Conservation (phyloP, 2,797 vertebrate species). For the Harpagifer antarcticus region DNA sequence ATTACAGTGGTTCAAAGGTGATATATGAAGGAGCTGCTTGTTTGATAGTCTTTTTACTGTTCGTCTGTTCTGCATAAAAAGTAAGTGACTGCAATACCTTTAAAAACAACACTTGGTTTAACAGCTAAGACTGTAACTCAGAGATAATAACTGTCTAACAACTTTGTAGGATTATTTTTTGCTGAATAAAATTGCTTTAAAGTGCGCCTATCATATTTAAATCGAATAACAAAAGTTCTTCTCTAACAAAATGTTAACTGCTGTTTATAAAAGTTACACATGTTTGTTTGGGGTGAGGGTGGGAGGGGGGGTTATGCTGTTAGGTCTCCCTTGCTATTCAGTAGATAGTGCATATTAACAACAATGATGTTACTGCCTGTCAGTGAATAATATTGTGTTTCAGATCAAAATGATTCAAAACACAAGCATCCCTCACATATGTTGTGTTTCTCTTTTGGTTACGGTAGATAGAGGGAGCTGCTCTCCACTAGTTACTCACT, state of each 20-base stretch:
- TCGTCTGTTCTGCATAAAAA: constrained; percentile 3
- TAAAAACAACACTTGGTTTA: neutral
- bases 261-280: neutral
- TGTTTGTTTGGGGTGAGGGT: neutral
- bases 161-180: neutral
- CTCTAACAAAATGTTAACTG: neutral
- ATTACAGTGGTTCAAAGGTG: neutral
- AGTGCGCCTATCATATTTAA: neutral
- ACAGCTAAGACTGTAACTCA: neutral
- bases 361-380: neutral
- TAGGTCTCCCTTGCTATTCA: neutral
- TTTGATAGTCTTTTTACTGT: constrained; percentile 21
- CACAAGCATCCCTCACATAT: constrained; percentile 2
- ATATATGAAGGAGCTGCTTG: neutral
- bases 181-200: neutral
- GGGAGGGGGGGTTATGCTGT: neutral
- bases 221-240: too few relatives aligned
- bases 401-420: neutral
- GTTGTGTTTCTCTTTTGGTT: constrained; percentile 54
- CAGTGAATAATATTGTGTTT: neutral
- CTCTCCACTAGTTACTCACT: constrained; percentile 63
- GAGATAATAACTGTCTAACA: neutral
- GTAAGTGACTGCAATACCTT: neutral
- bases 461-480: constrained; percentile 79
- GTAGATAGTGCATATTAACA: neutral